These are phyloP conservation scores for Drosophila nr. perissopoda DNA, from an alignment of 2,888 invertebrate species.

Conservation along the genomic window DNA sequence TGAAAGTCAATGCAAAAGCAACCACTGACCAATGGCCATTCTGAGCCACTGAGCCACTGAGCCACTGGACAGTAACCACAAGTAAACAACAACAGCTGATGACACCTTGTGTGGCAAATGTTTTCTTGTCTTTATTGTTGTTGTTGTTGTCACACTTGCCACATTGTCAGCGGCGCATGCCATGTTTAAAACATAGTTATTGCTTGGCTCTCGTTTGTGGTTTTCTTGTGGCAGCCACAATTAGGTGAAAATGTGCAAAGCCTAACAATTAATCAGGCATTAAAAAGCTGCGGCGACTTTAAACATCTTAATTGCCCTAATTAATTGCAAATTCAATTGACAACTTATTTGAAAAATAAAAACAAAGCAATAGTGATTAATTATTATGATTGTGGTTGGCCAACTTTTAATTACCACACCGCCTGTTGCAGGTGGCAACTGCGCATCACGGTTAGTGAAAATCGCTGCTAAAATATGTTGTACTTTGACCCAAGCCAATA, in stretches of 20 bases:
- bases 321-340: conserved; percentile 31
- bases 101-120: conserved; percentile 53
- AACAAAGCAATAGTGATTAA: not conserved
- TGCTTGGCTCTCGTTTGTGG: conserved; percentile 14
- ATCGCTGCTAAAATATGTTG: conserved; percentile 53
- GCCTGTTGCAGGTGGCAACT: conserved; percentile 11
- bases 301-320: conserved; percentile 17
- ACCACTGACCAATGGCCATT: conserved; percentile 17
- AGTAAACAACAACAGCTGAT: conserved; percentile 28
- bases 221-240: conserved; percentile 38
- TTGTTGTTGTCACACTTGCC: conserved; percentile 27
- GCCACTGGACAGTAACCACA: conserved; percentile 25
- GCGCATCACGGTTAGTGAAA: conserved; percentile 60
- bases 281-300: conserved; percentile 6
- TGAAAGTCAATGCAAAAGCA: conserved; percentile 61
- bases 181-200: conserved; percentile 33
- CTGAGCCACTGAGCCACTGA: conserved; percentile 14
- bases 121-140: conserved; percentile 1
- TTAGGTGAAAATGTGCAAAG: conserved; percentile 62
- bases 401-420: conserved; percentile 35
- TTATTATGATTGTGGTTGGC: not conserved
- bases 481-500: conserved; percentile 71
- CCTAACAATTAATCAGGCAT: conserved; percentile 31
- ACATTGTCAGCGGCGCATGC: conserved; percentile 39
- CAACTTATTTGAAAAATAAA: not conserved